A percentile compares a stretch with the other conserved stretches of the same genome.
These are phyloP conservation scores for Cantharis rustica DNA, from an alignment of 2,888 invertebrate genomes.

Conservation along the genomic window DNA sequence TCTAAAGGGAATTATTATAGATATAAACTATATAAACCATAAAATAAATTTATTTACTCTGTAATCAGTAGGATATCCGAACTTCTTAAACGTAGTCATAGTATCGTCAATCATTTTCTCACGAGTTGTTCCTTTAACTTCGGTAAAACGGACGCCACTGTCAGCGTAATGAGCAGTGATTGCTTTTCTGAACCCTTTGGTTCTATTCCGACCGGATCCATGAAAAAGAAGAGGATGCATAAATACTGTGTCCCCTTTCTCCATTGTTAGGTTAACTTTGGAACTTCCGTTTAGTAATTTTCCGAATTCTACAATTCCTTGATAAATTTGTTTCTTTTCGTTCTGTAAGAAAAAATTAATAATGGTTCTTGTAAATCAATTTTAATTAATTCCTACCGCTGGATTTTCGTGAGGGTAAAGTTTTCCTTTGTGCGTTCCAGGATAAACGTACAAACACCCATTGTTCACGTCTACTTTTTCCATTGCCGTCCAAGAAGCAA, in stretches of 20 bases:
- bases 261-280: conserved; percentile 73
- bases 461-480: conserved; percentile 73
- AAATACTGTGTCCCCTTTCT: conserved; percentile 84
- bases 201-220: conserved; percentile 79
- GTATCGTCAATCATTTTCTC: conserved; percentile 66
- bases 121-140: conserved; percentile 69
- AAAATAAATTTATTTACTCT: conserved; percentile 54
- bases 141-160: conserved; percentile 71
- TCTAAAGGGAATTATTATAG: neutral
- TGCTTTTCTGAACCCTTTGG: conserved; percentile 72
- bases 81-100: conserved; percentile 54
- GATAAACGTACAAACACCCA: conserved; percentile 80
- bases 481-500: conserved; percentile 86
- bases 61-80: conserved; percentile 45
- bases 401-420: conserved; percentile 74
- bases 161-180: conserved; percentile 85
- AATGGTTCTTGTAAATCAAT: neutral
- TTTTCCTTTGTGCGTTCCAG: conserved; percentile 69
- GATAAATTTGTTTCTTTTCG: conserved; percentile 69
- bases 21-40: no score
- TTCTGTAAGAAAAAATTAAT: conserved; percentile 35
- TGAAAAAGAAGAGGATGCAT: conserved; percentile 84
- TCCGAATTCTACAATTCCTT: conserved; percentile 61
- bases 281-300: conserved; percentile 45
- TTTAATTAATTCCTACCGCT: conserved; percentile 60